Conservation (phyloP, 2,888 invertebrate genomes). For the Harmothoe impar region DNA sequence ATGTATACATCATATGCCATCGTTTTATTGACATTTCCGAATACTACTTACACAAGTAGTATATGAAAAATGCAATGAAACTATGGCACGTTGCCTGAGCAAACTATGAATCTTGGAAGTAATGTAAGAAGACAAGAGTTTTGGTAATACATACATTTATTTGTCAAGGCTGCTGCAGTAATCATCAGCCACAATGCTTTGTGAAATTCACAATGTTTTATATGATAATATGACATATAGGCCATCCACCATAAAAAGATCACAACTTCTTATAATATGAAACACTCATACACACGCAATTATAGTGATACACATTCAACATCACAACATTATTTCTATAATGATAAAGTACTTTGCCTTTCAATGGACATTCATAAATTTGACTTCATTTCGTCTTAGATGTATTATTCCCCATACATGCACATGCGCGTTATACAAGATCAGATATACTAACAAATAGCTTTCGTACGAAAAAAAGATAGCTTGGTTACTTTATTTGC, state of each 20-base stretch:
- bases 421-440: too few species aligned
- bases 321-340: not conserved
- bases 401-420: not conserved
- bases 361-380: not conserved
- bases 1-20: too few species aligned
- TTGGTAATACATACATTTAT: not conserved
- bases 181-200: constrained; percentile 24
- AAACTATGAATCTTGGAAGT: too few species aligned
- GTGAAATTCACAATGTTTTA: not conserved
- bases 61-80: too few species aligned
- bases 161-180: constrained; percentile 32
- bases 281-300: not conserved
- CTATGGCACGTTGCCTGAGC: too few species aligned
- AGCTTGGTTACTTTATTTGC: too few species aligned
- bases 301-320: not conserved
- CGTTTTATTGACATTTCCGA: too few species aligned
- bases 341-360: not conserved
- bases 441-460: too few species aligned
- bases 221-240: not conserved
- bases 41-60: too few species aligned
- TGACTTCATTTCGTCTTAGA: not conserved
- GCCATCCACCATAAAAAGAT: not conserved
- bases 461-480: too few species aligned
- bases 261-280: not conserved
- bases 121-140: not conserved